Conservation (phyloP, 2,113 vertebrate genomes). For the Mesocricetus auratus region DNA sequence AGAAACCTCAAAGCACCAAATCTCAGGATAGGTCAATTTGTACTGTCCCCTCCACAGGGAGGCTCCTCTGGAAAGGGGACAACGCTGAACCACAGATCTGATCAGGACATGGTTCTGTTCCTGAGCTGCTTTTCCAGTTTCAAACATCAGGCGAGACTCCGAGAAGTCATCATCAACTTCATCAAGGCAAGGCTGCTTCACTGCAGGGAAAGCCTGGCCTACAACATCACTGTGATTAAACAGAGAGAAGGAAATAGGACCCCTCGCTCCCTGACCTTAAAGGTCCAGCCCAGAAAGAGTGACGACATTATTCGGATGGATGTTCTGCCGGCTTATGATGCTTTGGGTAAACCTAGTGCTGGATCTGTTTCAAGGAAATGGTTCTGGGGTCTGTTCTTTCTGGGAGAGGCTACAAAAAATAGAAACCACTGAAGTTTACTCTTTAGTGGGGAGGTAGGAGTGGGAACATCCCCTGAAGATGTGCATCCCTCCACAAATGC, state of each 20-base stretch:
- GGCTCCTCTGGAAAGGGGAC: conserved; percentile 78
- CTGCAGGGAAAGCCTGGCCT: background rate
- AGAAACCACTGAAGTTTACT: background rate
- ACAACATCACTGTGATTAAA: background rate
- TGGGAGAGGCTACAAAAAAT: background rate
- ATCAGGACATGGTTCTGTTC: conserved; percentile 86
- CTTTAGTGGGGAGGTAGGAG: background rate
- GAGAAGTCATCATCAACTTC: background rate
- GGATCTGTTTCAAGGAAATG: background rate
- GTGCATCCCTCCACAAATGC: background rate
- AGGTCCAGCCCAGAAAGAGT: background rate
- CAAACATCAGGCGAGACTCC: background rate
- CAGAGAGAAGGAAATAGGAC: background rate
- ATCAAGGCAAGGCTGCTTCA: conserved; percentile 18
- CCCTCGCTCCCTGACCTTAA: conserved; percentile 74
- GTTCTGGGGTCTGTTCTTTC: background rate
- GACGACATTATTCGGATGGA: conserved; percentile 61
- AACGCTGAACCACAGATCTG: conserved; percentile 78
- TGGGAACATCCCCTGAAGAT: background rate
- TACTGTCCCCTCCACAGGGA: background rate
- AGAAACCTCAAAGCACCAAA: background rate
- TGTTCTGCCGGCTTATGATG: conserved; percentile 82
- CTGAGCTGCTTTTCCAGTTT: conserved; percentile 83
- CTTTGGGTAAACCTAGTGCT: conserved; percentile 76
- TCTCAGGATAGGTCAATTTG: background rate